Evolutionary conservation across 2,113 vertebrate genomes (phyloP).

Genomic region (Phalacrocorax pelagicus): DNA sequence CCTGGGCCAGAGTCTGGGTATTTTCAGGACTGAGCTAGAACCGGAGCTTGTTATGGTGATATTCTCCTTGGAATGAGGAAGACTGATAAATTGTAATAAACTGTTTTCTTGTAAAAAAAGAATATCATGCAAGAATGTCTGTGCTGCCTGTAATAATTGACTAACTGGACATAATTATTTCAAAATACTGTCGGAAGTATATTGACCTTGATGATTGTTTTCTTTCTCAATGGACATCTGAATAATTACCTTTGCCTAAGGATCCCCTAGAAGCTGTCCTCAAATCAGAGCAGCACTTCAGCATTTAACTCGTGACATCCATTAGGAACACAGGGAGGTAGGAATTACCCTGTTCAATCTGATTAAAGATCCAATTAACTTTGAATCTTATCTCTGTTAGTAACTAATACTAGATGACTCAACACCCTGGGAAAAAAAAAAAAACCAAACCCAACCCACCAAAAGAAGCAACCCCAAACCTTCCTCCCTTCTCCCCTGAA

Average conservation of each 20-base stretch:
- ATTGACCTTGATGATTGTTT: background rate
- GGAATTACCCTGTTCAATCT: conserved; percentile 48
- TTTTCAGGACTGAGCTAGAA: background rate
- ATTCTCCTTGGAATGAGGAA: background rate
- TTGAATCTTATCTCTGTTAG: background rate
- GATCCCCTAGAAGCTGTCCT: conserved; percentile 14
- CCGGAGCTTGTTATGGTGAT: background rate
- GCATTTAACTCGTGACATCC: conserved; percentile 30
- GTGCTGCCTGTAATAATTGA: background rate
- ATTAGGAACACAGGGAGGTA: conserved; percentile 15
- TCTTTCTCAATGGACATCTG: background rate
- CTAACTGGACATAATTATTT: background rate
- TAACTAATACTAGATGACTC: background rate
- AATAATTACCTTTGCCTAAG: conserved; percentile 8
- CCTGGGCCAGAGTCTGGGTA: background rate
- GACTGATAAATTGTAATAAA: background rate
- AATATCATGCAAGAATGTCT: background rate
- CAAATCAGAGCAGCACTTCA: background rate
- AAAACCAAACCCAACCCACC: background rate
- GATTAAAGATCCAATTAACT: conserved; percentile 58
- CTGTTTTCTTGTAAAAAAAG: background rate
- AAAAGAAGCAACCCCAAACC: background rate
- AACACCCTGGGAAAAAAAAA: background rate
- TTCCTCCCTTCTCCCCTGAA: background rate
- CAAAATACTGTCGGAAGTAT: background rate